Conservation (phyloP, 1,140 invertebrate genomes). For the Penaeus indicus region DNA sequence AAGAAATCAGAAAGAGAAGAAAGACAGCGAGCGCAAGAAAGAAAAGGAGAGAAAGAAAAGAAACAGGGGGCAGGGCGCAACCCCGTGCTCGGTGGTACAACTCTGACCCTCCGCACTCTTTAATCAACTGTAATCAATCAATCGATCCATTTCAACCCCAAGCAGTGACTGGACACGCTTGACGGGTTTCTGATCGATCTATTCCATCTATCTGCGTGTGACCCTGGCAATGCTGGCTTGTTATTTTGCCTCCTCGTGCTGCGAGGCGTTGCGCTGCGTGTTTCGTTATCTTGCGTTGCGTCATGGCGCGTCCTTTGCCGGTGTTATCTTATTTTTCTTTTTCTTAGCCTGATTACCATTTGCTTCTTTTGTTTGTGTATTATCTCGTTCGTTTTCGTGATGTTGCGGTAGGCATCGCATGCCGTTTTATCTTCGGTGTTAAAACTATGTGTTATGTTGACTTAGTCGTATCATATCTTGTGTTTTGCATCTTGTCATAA, state of each 20-base stretch:
- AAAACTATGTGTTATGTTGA: too few relatives aligned
- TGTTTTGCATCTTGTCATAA: too few relatives aligned
- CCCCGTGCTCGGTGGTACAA: conserved; percentile 25
- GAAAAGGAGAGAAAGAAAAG: neutral
- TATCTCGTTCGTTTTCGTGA: too few relatives aligned
- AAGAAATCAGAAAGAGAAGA: neutral
- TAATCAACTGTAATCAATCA: conserved; percentile 61
- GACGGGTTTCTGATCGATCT: conserved; percentile 37
- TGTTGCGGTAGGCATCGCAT: too few relatives aligned
- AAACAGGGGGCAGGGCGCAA: neutral
- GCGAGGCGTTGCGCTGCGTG: too few relatives aligned
- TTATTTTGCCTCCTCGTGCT: neutral
- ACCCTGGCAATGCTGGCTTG: conserved; percentile 11
- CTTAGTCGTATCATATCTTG: too few relatives aligned
- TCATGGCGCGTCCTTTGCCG: too few relatives aligned
- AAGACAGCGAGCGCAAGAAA: neutral
- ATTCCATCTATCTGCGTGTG: conserved; percentile 27
- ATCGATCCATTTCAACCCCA: conserved; percentile 54
- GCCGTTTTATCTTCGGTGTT: too few relatives aligned
- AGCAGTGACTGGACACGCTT: conserved; percentile 38
- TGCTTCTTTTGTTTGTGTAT: too few relatives aligned
- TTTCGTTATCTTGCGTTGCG: too few relatives aligned
- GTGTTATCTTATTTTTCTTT: too few relatives aligned
- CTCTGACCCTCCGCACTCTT: conserved; percentile 46
- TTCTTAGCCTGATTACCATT: too few relatives aligned